Evolutionary conservation across 2,113 vertebrate species (phyloP), one percentile per base, ranked within the genome.

Genomic region (Callorhinus ursinus): DNA sequence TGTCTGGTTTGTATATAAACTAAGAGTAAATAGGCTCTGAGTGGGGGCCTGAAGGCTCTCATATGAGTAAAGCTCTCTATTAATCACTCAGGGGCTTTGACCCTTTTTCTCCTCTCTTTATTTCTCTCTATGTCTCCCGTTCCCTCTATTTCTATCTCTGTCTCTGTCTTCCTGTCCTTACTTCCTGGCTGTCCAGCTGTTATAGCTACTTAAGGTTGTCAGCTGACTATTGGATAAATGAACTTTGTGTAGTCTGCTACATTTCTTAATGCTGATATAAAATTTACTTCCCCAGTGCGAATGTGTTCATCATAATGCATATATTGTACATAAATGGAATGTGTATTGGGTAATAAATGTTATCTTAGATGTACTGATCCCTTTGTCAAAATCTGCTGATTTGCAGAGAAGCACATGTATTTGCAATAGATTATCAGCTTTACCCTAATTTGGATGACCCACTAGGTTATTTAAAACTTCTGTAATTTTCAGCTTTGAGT

Each of bases 401-500:
- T 57, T 95, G 24, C 65, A 92, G 61, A 97, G 36, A 93, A 95
- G 49, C 7, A 88, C 11, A 88, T 18, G 11, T 72, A 90, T 65
- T 80, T 96, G 57, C 42, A 92, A 53, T 5, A 71, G 31, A 55
- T 2, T 83, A 92, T 96, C 84, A 93, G 12, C 26, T 55, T 69
- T 83, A 88, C 22, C 2, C 33, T 92, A 57, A 72, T 88, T 76
- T 59, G 12, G 12, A 63, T 59, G 96, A 82, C 13, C 28, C 36
- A 53, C 36, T 77, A 67, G 24, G 18, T 95, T 87, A 84, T 49
- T 93, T 90, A 65, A 93, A 95, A 89, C 49, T 89, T 97, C 95
- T 79, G 8, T 67, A 95, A 90, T 95, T 92, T 94, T 96, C 67
- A 95, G 65, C 71, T 93, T 93, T 96, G 26, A 88, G 19, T 84